phyloP scores from a whole-genome alignment of 1,140 invertebrate species.

The roundworm (Caenorhabditis elegans) region DNA sequence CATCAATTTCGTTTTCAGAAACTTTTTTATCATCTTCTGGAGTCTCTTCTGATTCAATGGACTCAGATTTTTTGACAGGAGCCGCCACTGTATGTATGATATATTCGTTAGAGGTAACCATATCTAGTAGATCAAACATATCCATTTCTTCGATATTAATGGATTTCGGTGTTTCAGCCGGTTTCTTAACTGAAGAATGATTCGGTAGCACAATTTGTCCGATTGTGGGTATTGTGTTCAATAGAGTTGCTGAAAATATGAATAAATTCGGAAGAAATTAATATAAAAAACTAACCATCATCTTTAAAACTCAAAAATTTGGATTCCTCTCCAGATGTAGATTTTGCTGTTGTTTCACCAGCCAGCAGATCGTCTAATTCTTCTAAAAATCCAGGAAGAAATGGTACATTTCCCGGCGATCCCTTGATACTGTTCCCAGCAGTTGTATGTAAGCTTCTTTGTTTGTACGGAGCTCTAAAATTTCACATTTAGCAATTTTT shows the following conservation, averaged over 20 bases:
- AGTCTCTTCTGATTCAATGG: neutral
- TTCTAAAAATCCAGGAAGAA: constrained; percentile 40
- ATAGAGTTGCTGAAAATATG: neutral
- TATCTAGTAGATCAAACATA: neutral
- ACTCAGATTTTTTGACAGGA: neutral
- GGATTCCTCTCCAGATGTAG: neutral
- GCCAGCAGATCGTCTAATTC: constrained; percentile 34
- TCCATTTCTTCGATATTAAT: neutral
- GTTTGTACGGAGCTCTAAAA: constrained; percentile 7
- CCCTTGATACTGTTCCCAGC: constrained; percentile 20
- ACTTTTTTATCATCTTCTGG: neutral
- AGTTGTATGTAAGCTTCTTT: neutral
- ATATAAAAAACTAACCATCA: neutral
- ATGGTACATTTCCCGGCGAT: constrained; percentile 41
- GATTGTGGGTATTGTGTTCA: neutral
- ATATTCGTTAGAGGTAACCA: neutral
- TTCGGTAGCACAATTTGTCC: neutral
- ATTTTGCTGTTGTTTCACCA: neutral
- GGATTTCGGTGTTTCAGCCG: too few relatives aligned
- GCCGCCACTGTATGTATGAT: neutral
- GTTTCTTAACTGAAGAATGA: neutral
- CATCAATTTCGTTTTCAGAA: neutral
- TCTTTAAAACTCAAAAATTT: neutral
- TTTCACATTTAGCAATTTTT: neutral
- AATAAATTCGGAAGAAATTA: neutral